Evolutionary conservation across 1,140 invertebrate species (phyloP), one percentile per base, ranked within the genome.

Genomic region (Macrostomum lignano): DNA sequence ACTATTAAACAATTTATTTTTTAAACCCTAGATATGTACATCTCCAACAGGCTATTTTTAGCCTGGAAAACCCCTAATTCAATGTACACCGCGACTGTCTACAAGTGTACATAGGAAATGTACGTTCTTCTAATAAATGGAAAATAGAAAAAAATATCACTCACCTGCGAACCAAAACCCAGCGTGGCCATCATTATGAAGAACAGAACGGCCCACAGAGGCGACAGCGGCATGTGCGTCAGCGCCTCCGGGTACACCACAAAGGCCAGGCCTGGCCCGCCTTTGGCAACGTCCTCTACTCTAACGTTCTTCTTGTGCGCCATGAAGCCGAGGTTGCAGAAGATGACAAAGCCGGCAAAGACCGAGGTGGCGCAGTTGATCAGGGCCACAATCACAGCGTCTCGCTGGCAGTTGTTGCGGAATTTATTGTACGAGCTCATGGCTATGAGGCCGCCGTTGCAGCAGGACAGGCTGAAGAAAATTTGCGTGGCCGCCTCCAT

Each of bases 261-360:
- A 43, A 76, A 77, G 13, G 52, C 51, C 7, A 51, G 38, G 7
- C 51, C 50, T 9, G 51, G 50, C 34, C 52, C 52, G 39, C 40
- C 47, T 23, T 43, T 42, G 19, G 45, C 51, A 1, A 54, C 51
- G 10, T 48, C 40, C 2, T 33, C 32, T 3, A 56, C 45, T 5
- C 31, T 32, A 0, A 52, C 45, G 13, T 45, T 44, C 32, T 53
- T 56, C 35, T 51, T 47, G 11, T 41, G 29, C 1, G 51, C 52
- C 42, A 54, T 54, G 36, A 51, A 54, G n/a, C 86, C 88, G 35
- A 96, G 76, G 13, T 94, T 74, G 0, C 81, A 81, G 49, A 96
- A 96, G 6, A 96, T 82, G 2, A 94, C 84, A 29, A 94, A 73
- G 0, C 82, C 86, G 35, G 86, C 84, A 51, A 93, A 94, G 67